A percentile compares a stretch with the other conserved stretches of the same genome.
These are phyloP conservation scores for Allobates femoralis DNA, from an alignment of 2,797 vertebrate species.

Conservation along the genomic window DNA sequence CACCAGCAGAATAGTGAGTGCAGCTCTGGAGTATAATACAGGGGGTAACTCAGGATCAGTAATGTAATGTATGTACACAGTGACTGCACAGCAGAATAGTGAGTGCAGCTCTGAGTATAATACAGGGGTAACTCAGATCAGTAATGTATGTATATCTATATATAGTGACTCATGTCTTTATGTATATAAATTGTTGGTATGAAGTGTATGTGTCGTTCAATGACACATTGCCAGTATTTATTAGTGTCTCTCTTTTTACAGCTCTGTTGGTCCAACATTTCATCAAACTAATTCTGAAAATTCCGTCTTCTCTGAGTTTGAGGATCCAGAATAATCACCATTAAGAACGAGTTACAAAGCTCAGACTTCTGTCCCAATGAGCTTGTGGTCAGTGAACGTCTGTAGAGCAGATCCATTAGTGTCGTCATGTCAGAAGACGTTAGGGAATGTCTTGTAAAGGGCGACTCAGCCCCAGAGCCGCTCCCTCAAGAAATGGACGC, in stretches of 20 bases:
- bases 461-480: neutral
- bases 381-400: neutral
- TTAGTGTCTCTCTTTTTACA: neutral
- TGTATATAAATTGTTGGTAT: neutral
- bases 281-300: neutral
- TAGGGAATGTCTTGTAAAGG: neutral
- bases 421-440: neutral
- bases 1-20: too few species aligned
- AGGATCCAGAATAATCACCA: neutral
- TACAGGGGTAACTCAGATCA: neutral
- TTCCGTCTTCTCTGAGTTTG: neutral
- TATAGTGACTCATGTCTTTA: neutral
- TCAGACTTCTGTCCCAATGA: neutral
- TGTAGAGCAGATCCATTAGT: neutral
- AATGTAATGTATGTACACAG: too few species aligned
- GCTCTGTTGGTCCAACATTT: neutral
- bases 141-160: neutral
- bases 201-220: neutral
- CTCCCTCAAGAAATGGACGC: neutral
- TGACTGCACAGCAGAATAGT: neutral
- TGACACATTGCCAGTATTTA: neutral
- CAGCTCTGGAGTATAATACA: too few species aligned
- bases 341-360: neutral
- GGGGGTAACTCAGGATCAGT: too few species aligned
- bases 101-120: too few species aligned